phyloP scores from a whole-genome alignment of 2,113 vertebrate genomes.

The Hemibagrus wyckioides region DNA sequence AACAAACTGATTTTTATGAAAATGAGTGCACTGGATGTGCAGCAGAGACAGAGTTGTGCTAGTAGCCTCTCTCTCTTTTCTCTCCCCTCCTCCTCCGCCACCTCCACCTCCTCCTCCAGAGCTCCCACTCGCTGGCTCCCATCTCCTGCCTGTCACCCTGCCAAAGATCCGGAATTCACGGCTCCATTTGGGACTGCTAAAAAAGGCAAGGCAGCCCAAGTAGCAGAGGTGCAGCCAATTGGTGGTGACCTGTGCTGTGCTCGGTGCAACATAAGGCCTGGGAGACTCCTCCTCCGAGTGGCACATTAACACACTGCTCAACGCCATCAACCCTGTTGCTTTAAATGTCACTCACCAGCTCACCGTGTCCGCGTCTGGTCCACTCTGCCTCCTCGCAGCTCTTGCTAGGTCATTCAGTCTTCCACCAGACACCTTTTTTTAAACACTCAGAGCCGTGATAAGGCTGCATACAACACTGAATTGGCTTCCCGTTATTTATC shows the following conservation, averaged over 20 bases:
- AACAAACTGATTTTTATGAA: constrained; percentile 1
- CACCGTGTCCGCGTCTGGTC: background rate
- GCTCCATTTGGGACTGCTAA: constrained; percentile 85
- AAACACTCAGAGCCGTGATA: constrained; percentile 59
- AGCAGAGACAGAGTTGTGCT: background rate
- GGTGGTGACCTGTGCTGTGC: constrained; percentile 72
- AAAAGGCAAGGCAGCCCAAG: constrained; percentile 93
- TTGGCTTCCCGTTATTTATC: constrained; percentile 73
- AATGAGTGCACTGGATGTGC: background rate
- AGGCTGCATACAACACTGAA: constrained; percentile 58
- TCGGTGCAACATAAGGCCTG: constrained; percentile 69
- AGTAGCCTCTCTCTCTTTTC: background rate
- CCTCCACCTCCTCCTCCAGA: constrained; percentile 54
- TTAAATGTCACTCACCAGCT: constrained; percentile 28
- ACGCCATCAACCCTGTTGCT: constrained; percentile 6
- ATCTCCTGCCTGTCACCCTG: constrained; percentile 82
- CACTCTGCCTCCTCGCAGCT: background rate
- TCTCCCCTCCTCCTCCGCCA: background rate
- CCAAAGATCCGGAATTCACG: constrained; percentile 82
- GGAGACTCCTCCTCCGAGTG: constrained; percentile 57
- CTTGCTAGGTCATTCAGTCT: background rate
- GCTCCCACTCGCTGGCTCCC: constrained; percentile 84
- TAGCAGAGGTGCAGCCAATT: constrained; percentile 84
- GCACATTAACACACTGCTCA: constrained; percentile 55
- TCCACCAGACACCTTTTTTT: constrained; percentile 34